phyloP scores from a whole-genome alignment of 2,797 vertebrate species.

The Gallinago stenura region DNA sequence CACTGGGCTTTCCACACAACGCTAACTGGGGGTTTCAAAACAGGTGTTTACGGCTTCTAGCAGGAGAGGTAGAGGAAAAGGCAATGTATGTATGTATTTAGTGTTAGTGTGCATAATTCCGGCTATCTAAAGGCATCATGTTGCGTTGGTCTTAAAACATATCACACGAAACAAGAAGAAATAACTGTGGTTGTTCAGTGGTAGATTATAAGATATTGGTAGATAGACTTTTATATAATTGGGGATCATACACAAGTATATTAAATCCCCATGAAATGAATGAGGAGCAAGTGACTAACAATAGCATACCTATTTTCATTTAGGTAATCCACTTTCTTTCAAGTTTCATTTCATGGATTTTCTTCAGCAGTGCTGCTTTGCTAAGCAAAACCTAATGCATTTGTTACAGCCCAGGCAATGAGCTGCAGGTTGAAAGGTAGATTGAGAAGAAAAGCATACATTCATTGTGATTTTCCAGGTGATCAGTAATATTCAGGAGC shows the following conservation, averaged over 20 bases:
- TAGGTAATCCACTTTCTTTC: slow-evolving; percentile 12
- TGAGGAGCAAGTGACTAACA: neutral
- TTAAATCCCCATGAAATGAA: slow-evolving; percentile 3
- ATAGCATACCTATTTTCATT: neutral
- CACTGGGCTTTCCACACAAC: fast-evolving
- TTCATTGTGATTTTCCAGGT: slow-evolving; percentile 56
- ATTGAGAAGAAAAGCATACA: slow-evolving; percentile 23
- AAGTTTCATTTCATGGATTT: slow-evolving; percentile 29
- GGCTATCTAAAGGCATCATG: neutral
- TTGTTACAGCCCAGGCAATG: slow-evolving; percentile 27
- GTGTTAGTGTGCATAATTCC: neutral
- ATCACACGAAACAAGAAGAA: neutral
- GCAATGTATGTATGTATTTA: neutral
- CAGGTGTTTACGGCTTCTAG: neutral
- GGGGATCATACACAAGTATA: neutral
- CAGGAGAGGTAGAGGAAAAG: neutral
- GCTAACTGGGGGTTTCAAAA: fast-evolving
- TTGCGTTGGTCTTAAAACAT: neutral
- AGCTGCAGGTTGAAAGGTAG: slow-evolving; percentile 1
- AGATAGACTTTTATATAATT: neutral
- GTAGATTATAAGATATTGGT: neutral
- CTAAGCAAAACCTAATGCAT: slow-evolving; percentile 34
- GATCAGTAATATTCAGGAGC: slow-evolving; percentile 46
- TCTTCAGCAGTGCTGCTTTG: slow-evolving; percentile 17
- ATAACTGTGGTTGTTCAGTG: neutral